Evolutionary conservation across 2,888 invertebrate species (phyloP).

Genomic region (Ellobium chinense): DNA sequence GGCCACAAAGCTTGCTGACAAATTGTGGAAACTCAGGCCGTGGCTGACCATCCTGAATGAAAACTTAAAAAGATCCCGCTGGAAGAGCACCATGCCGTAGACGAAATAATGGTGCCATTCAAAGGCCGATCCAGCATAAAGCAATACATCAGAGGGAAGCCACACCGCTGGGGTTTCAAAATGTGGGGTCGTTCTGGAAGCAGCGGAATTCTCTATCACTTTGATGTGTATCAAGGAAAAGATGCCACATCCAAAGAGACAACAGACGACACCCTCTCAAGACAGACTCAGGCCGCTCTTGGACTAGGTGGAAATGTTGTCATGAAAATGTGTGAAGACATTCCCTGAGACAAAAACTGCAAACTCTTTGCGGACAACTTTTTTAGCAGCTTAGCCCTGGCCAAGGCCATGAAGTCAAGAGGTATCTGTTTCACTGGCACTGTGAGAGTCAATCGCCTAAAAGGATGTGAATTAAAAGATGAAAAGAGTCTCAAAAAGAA

Average conservation of each 20-base stretch:
- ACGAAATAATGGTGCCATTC: constrained; percentile 70
- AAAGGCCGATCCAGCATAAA: constrained; percentile 57
- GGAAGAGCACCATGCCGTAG: constrained; percentile 63
- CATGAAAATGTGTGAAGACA: background rate
- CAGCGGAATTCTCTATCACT: constrained; percentile 32
- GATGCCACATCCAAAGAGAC: background rate
- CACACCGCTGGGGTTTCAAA: constrained; percentile 52
- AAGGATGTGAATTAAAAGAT: constrained; percentile 42
- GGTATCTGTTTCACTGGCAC: constrained; percentile 29
- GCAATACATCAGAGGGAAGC: constrained; percentile 49
- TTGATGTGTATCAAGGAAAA: constrained; percentile 47
- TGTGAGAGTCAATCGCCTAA: constrained; percentile 46
- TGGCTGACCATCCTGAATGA: constrained; percentile 33
- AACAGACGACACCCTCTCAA: background rate
- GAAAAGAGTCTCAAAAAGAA: constrained; percentile 19
- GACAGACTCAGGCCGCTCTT: background rate
- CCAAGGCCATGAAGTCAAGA: background rate
- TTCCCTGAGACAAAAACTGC: constrained; percentile 35
- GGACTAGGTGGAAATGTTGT: constrained; percentile 20
- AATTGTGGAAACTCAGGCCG: constrained; percentile 49
- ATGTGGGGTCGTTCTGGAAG: constrained; percentile 35
- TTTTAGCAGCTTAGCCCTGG: background rate
- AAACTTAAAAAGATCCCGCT: constrained; percentile 57
- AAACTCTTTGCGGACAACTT: constrained; percentile 47
- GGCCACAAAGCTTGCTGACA: constrained; percentile 3